Evolutionary conservation across 2,797 vertebrate species (phyloP).

Genomic region (Thripadectes ignobilis): DNA sequence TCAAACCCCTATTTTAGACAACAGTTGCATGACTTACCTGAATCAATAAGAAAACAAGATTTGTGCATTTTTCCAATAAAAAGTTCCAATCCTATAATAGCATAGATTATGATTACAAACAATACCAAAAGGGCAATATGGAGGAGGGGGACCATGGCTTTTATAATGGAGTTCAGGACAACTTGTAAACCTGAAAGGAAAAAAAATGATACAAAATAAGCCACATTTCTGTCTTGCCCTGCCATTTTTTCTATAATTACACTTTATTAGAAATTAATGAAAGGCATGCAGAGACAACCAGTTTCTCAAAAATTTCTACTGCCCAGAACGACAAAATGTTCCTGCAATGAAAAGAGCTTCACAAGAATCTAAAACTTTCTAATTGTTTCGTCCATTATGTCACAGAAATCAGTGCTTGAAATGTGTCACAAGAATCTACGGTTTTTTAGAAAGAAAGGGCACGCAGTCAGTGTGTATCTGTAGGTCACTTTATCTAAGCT

Average conservation of each 20-base stretch:
- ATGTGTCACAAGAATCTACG: background rate
- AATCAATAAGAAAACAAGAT: conserved; percentile 88
- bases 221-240: background rate
- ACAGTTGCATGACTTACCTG: conserved; percentile 79
- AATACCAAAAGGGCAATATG: conserved; percentile 98
- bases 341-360: background rate
- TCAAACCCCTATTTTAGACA: background rate
- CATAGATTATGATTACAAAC: conserved; percentile 99
- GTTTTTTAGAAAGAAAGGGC: background rate
- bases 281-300: background rate
- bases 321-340: background rate
- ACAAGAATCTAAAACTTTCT: background rate
- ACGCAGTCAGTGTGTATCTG: background rate
- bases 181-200: conserved; percentile 94
- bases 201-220: background rate
- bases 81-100: conserved; percentile 99
- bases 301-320: background rate
- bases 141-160: conserved; percentile 99
- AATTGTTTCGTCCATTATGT: background rate
- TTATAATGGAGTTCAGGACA: conserved; percentile 99
- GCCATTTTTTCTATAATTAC: background rate
- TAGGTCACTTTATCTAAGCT: background rate
- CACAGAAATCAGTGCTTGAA: background rate
- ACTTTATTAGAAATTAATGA: background rate
- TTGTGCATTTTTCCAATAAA: conserved; percentile 99